Percentiles rank a stretch among this genome's conserved stretches.
Evolutionary conservation across 2,113 vertebrate species (phyloP).

Genomic region (Tautogolabrus adspersus): DNA sequence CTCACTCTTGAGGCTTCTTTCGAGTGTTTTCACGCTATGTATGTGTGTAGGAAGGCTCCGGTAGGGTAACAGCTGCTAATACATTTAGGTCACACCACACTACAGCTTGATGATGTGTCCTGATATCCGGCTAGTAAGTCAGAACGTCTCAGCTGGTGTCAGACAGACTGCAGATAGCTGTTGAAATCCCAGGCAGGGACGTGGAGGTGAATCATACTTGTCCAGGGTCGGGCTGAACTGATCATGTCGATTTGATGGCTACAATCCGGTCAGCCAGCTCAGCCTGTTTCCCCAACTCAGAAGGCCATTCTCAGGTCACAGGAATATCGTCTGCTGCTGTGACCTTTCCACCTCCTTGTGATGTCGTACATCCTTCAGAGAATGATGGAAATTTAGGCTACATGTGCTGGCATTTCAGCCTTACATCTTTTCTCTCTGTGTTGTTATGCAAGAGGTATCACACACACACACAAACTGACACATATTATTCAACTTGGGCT

Average conservation of each 20-base stretch:
- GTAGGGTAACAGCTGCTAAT: constrained; percentile 13
- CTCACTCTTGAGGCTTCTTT: constrained; percentile 4
- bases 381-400: background rate
- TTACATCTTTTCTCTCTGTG: constrained; percentile 5
- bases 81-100: constrained; percentile 14
- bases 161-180: constrained; percentile 12
- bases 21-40: background rate
- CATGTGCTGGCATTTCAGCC: constrained; percentile 8
- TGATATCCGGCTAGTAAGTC: background rate
- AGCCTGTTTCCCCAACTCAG: background rate
- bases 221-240: background rate
- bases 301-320: constrained; percentile 46
- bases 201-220: background rate
- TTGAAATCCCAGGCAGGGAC: background rate
- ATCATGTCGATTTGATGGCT: background rate
- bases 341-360: constrained; percentile 23
- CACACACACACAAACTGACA: constrained; percentile 28
- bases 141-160: constrained; percentile 7
- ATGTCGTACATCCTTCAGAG: background rate
- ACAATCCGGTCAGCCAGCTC: background rate
- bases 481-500: constrained; percentile 38
- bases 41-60: constrained; percentile 1
- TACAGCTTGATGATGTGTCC: constrained; percentile 14
- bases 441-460: constrained; percentile 54
- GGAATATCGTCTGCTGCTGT: background rate